Evolutionary conservation across 2,113 vertebrate genomes (phyloP).

Genomic region (Semicossyphus pulcher): DNA sequence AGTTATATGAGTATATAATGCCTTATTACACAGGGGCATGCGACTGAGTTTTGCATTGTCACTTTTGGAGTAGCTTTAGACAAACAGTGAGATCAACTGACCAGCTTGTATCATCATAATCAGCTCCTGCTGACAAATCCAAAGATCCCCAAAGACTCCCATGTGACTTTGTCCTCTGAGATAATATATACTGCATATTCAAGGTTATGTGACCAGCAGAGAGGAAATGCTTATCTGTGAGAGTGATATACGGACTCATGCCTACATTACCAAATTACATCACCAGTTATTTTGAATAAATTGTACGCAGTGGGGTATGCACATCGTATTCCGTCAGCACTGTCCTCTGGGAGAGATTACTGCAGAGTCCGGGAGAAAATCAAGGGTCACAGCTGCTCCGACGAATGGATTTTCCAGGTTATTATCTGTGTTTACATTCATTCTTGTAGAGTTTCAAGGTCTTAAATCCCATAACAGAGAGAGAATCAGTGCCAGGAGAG

Average conservation of each 20-base stretch:
- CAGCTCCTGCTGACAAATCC: too few relatives aligned
- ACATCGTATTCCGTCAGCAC: slow-evolving; percentile 31
- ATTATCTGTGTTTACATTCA: slow-evolving; percentile 58
- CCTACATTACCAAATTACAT: slow-evolving; percentile 36
- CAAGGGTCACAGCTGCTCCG: slow-evolving; percentile 44
- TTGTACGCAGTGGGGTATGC: neutral
- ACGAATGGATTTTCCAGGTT: slow-evolving; percentile 44
- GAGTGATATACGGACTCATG: slow-evolving; percentile 38
- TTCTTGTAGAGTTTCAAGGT: slow-evolving; percentile 36
- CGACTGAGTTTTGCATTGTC: too few relatives aligned
- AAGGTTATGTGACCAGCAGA: slow-evolving; percentile 34
- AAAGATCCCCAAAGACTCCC: neutral
- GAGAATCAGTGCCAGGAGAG: neutral
- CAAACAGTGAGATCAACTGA: too few relatives aligned
- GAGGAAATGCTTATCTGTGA: slow-evolving; percentile 34
- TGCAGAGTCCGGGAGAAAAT: slow-evolving; percentile 35
- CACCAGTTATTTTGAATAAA: slow-evolving; percentile 40
- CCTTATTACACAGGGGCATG: too few relatives aligned
- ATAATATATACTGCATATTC: slow-evolving; percentile 13
- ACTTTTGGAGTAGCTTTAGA: too few relatives aligned
- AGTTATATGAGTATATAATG: too few relatives aligned
- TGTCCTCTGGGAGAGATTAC: slow-evolving; percentile 52
- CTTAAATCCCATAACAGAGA: slow-evolving; percentile 27
- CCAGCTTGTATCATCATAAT: too few relatives aligned
- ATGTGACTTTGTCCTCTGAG: slow-evolving; percentile 19